These are phyloP conservation scores for Macrosteles quadrilineatus DNA, from an alignment of 1,140 invertebrate species.

Conservation along the genomic window DNA sequence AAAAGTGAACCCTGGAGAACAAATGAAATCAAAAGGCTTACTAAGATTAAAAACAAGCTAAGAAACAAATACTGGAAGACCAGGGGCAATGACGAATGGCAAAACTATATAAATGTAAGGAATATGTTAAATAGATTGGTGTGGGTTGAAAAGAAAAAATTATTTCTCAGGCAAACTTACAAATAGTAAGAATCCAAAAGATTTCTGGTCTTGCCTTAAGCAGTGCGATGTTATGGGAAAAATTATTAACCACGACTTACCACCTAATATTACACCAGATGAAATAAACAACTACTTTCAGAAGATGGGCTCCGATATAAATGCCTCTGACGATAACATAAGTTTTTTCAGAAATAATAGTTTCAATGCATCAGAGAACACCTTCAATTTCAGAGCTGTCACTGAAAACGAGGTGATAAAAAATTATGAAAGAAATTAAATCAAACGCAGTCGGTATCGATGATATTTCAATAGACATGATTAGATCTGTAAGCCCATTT, in stretches of 20 bases:
- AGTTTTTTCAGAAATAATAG: too few relatives aligned
- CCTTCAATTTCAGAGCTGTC: background rate
- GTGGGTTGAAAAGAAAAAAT: background rate
- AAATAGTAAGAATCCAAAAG: too few relatives aligned
- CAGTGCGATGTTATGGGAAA: background rate
- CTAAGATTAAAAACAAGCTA: background rate
- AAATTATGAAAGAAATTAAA: background rate
- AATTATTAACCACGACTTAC: background rate
- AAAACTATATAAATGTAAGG: background rate
- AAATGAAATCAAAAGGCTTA: background rate
- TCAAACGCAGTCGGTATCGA: background rate
- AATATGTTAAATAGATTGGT: background rate
- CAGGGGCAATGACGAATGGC: background rate
- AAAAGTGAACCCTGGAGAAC: background rate
- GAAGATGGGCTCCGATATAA: background rate
- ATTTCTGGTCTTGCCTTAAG: background rate
- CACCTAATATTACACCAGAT: background rate
- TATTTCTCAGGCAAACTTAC: background rate
- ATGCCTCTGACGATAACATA: background rate
- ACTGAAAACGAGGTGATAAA: background rate
- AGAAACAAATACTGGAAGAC: background rate
- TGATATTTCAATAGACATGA: background rate
- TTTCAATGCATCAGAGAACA: background rate
- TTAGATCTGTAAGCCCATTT: background rate
- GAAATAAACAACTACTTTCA: too few relatives aligned